Base-by-base conservation (phyloP, 2,888 invertebrate species). In the Heliconius cydno region DNA sequence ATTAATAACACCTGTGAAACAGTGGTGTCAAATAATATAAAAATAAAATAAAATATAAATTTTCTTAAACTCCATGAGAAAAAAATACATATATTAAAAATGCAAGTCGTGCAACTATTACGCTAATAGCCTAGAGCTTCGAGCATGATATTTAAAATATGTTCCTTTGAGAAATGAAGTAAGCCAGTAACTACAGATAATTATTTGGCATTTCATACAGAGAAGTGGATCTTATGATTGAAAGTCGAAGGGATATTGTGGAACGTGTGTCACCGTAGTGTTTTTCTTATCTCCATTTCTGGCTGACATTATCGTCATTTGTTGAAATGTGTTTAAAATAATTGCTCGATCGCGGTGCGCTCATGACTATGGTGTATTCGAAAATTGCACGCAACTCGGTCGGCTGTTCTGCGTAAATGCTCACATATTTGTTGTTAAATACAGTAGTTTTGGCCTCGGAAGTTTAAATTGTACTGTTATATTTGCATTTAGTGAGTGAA, bases 251-350 rank as follows among this genome's bases (percentile, higher is more conserved):
- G 90, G 82, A 84, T 79, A 84, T 90, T 91, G 90, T 89, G 89
- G 87, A 89, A 85, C 88, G 89, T 88, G 86, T 84, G 86, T 86
- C 87, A 89, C 90, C 88, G 88, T 89, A 89, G 88, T 88, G 86
- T 88, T 88, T 90, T 87, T 90, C 87, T 92, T 93, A 92, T 92
- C 91, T 91, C 86, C 83, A 85, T 85, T 87, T 87, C 86, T 87
- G 88, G 86, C 94, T 92, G 93, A 92, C 92, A 94, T 94, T 94
- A 94, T 91, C 91, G 90, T 93, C 93, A 92, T 93, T 94, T 94
- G 94, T 94, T 94, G 94, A 94, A 95, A 94, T 92, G 94, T 93
- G 89, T 94, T 95, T 95, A 95, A 94, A 94, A 94, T 95, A 95
- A 95, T 95, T 94, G 94, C 89, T 88, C 88, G 89, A 88, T 89